Evolutionary conservation across 1,140 invertebrate species (phyloP).

Genomic region (Olivierus martensii): DNA sequence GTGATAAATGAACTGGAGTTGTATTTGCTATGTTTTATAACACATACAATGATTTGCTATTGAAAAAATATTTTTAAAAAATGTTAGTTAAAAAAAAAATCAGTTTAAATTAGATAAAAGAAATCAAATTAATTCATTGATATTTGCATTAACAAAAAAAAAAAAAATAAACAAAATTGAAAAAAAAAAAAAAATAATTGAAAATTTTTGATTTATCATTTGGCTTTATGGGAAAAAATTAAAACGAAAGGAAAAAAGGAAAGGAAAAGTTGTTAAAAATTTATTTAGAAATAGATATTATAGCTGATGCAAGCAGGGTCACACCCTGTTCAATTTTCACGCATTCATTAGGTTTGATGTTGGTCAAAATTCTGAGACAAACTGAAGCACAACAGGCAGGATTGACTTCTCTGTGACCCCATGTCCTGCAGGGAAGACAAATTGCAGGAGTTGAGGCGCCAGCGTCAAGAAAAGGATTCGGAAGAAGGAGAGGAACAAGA

Average conservation of each 20-base stretch:
- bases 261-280: conserved; percentile 12
- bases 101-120: too few species aligned
- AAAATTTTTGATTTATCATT: too few species aligned
- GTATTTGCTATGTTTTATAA: too few species aligned
- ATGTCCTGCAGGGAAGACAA: conserved; percentile 21
- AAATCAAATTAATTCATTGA: too few species aligned
- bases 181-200: too few species aligned
- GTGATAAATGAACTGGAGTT: too few species aligned
- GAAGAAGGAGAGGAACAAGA: conserved; percentile 9
- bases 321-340: conserved; percentile 7
- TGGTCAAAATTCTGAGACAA: conserved; percentile 10
- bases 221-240: too few species aligned
- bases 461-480: conserved; percentile 7
- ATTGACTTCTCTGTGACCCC: conserved; percentile 7
- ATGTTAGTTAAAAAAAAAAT: too few species aligned
- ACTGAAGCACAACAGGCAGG: too few species aligned
- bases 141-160: too few species aligned
- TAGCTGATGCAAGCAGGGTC: conserved; percentile 16
- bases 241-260: neutral
- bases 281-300: conserved; percentile 14
- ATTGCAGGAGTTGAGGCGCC: conserved; percentile 20
- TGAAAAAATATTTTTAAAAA: too few species aligned
- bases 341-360: conserved; percentile 6
- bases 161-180: neutral
- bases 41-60: too few species aligned